Base-by-base conservation (phyloP, 2,888 invertebrate species). In the Eurois occulta region DNA sequence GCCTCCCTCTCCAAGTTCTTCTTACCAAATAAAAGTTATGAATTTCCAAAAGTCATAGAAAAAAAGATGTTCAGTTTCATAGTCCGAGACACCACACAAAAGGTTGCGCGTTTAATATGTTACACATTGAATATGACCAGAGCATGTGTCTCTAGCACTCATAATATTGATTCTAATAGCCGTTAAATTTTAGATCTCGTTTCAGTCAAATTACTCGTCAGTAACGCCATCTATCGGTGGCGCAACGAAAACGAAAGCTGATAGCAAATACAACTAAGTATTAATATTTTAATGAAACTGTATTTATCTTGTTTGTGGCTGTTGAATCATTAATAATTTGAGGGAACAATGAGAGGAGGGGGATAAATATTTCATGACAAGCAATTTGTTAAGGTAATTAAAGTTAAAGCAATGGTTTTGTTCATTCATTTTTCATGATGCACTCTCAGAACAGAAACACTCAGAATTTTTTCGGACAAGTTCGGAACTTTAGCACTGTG, bases 191-290 rank as follows among this genome's bases (percentile, higher is more conserved):
- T 13, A 5, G 55, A n/a, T 58, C 28, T 55, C n/a, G 13, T 65
- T 78, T 66, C 1, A 1, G n/a, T 52, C 7, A 52, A 64, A 24
- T 64, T 2, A 32, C 13, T 79, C 7, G 18, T 2, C 7, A 35
- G 5, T 21, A 69, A 28, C 21, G 69, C 81, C 48, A 80, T 69
- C 68, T 69, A 18, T 48, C 48, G 46, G 52, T 38, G 38, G 35
- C 4, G 21, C 32, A 16, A 35, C 55, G n/a, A n/a, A 43, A 32
- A 43, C 5, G 24, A 5, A 48, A 6, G n/a, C 35, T 35, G 24
- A 38, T 46, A 65, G 38, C 4, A 28, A n/a, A n/a, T 8, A 11
- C n/a, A n/a, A 16, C 46, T 18, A 46, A 18, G 5, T 16, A 46
- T 21, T 48, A 21, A 21, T 2, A 21, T 21, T 48, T 48, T 21